Evolutionary conservation across 2,113 vertebrate species (phyloP).

Genomic region (Calonectris borealis): DNA sequence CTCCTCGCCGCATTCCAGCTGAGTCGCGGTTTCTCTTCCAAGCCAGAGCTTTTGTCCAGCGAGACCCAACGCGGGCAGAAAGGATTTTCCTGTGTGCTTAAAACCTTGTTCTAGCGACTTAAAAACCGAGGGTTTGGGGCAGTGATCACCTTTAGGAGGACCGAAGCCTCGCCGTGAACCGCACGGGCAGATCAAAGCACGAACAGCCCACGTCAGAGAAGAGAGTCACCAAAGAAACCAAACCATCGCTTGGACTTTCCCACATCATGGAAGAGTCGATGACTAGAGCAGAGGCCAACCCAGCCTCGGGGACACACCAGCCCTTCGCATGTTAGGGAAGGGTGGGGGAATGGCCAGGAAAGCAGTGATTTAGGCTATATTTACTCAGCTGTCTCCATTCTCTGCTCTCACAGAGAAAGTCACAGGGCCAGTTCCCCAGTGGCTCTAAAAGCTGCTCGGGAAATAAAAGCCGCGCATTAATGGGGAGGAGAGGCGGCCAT

Average conservation of each 20-base stretch:
- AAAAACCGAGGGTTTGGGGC: neutral
- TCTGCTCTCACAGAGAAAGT: conserved; percentile 49
- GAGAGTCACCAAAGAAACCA: conserved; percentile 5
- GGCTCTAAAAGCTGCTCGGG: conserved; percentile 5
- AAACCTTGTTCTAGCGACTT: neutral
- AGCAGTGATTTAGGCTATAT: conserved; percentile 55
- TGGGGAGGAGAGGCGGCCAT: neutral
- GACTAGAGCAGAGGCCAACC: neutral
- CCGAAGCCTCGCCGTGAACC: accelerated
- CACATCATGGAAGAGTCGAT: neutral
- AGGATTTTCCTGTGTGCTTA: neutral
- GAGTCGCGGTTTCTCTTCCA: conserved; percentile 3
- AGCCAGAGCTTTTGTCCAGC: conserved; percentile 4
- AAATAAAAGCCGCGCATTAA: neutral
- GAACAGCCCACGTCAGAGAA: neutral
- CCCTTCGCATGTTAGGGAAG: neutral
- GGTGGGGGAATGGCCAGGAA: conserved; percentile 43
- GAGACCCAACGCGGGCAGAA: neutral
- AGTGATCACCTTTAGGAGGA: neutral
- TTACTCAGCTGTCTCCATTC: conserved; percentile 63
- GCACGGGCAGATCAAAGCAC: neutral
- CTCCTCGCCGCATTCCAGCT: conserved; percentile 31
- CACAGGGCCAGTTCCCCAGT: conserved; percentile 55
- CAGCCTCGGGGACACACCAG: conserved; percentile 33
- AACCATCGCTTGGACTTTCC: conserved; percentile 18